phyloP scores from a whole-genome alignment of 2,113 vertebrate species.

The Ophiodon elongatus region DNA sequence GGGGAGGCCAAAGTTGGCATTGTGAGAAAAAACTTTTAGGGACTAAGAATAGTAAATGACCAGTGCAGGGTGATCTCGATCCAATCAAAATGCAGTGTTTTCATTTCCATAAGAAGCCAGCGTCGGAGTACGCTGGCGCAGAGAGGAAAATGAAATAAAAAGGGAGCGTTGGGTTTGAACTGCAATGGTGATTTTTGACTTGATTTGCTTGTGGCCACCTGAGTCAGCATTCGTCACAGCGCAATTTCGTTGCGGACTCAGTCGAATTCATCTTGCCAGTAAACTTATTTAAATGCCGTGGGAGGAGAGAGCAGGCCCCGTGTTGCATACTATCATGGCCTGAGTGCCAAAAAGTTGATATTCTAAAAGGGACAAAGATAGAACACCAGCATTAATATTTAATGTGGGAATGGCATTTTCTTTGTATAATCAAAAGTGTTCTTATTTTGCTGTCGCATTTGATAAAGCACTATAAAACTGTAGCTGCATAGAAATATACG shows the following conservation, averaged over 20 bases:
- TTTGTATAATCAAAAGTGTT: constrained; percentile 62
- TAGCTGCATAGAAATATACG: constrained; percentile 36
- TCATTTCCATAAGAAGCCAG: constrained; percentile 29
- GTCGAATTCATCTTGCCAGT: constrained; percentile 60
- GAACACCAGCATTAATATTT: constrained; percentile 69
- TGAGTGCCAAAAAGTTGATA: constrained; percentile 66
- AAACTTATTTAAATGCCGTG: constrained; percentile 73
- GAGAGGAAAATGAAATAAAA: constrained; percentile 43
- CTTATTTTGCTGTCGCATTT: constrained; percentile 47
- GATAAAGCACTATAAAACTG: constrained; percentile 57
- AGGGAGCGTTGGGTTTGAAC: constrained; percentile 37
- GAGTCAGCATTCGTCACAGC: constrained; percentile 70
- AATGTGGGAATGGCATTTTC: constrained; percentile 55
- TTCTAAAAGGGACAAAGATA: constrained; percentile 65
- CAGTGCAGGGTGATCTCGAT: constrained; percentile 49
- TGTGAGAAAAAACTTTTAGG: constrained; percentile 52
- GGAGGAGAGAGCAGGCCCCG: constrained; percentile 38
- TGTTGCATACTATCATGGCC: constrained; percentile 40
- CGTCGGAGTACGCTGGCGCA: constrained; percentile 24
- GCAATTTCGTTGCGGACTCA: constrained; percentile 54
- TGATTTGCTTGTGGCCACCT: constrained; percentile 70
- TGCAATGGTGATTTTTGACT: constrained; percentile 55
- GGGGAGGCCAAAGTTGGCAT: constrained; percentile 23
- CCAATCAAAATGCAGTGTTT: constrained; percentile 28
- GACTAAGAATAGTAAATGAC: constrained; percentile 44